phyloP scores from a whole-genome alignment of 92 coral and sea anemone species.

The Parazoanthus swiftii region DNA sequence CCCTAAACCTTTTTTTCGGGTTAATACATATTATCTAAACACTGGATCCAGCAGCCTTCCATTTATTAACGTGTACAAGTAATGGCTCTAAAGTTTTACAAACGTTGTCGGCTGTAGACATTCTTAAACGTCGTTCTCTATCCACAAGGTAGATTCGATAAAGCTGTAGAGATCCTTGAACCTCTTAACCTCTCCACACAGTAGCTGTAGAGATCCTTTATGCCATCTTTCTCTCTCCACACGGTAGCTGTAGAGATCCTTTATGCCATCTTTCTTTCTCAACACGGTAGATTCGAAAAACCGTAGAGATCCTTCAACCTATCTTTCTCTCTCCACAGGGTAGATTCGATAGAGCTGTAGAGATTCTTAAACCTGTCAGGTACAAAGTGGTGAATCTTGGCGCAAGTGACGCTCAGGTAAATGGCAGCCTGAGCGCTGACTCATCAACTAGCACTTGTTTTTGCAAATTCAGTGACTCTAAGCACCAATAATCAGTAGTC shows the following conservation, averaged over 20 bases:
- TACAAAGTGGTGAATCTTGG: slow-evolving; percentile 82
- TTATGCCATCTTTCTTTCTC: background rate
- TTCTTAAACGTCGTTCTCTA: slow-evolving; percentile 57
- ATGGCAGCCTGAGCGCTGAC: background rate
- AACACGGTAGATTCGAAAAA: slow-evolving; percentile 1
- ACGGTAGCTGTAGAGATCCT: background rate
- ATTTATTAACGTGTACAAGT: too few relatives aligned
- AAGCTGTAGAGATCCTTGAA: too few relatives aligned
- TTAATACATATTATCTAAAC: too few relatives aligned
- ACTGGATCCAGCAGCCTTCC: too few relatives aligned
- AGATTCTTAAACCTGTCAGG: slow-evolving; percentile 76
- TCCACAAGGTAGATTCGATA: too few relatives aligned
- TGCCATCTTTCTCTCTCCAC: too few relatives aligned
- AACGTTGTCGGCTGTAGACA: slow-evolving; percentile 47
- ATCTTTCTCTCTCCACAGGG: slow-evolving; percentile 42
- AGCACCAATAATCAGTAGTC: too few relatives aligned
- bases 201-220: too few relatives aligned
- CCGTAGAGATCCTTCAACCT: slow-evolving; percentile 66
- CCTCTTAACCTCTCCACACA: too few relatives aligned
- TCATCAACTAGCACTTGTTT: background rate
- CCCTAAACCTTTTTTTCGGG: too few relatives aligned
- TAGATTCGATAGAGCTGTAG: slow-evolving; percentile 65
- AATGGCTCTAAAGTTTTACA: too few relatives aligned
- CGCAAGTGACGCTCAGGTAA: slow-evolving; percentile 89
- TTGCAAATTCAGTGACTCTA: background rate